Evolutionary conservation across 1,140 invertebrate species (phyloP), one percentile per base, ranked within the genome.

Genomic region (Epicauta chinensis): DNA sequence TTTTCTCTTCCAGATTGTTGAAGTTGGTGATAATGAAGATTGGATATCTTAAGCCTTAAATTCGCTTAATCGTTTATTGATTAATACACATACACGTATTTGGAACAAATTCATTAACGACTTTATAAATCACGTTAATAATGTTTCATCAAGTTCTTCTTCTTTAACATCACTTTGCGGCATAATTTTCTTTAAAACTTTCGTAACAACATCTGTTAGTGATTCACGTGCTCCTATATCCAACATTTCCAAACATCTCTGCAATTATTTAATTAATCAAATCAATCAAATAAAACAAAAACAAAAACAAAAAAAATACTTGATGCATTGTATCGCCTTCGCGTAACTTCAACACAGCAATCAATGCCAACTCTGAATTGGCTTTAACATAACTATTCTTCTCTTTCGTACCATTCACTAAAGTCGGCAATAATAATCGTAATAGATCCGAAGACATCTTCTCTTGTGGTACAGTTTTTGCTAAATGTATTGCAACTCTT

Each of bases 381-480:
- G 90, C 87, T 69, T 91, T 90, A 2, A 98, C 94, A 62, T 91
- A 88, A 14, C 90, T 84, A 74, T 97, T 97, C 72, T 97, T 97
- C 73, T 98, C 95, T 74, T 97, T 97, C 14, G 93, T 96, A 46
- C 94, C 94, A 75, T 97, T 98, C 1, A 97, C 93, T 50, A 98
- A 74, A 73, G 90, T 90, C 4, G 93, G 92, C 44, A 97, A 71
- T 43, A 95, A 72, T 12, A 82, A 68, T 65, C 85, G 90, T 29
- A 93, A 73, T 48, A 93, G 69, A 59, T 90, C 87, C 3, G 83
- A 73, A 12, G 84, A 75, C 73, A 82, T 78, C 62, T 78, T 76
- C 53, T 81, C 76, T 44, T 75, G 65, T 32, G 72, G 66, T 51
- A 82, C 72, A 55, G 70, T 75, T 64, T 81, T 81, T 9, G 82